Percentiles rank a stretch among this genome's conserved stretches.
phyloP scores from a whole-genome alignment of 2,888 invertebrate species.

The Leptopilina drosophilae region DNA sequence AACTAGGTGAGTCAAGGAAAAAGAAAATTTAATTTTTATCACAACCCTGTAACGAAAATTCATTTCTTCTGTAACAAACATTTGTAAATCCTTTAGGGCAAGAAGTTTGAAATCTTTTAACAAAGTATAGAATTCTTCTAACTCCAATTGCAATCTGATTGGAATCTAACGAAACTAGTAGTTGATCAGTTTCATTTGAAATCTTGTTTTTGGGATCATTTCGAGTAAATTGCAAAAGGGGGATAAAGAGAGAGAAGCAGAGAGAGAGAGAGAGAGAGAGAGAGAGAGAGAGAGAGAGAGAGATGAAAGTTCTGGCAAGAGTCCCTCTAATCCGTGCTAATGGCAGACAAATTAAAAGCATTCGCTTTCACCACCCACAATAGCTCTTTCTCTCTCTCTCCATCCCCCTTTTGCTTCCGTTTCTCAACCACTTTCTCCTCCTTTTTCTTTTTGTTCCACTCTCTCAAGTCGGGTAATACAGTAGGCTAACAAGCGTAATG shows the following conservation, averaged over 20 bases:
- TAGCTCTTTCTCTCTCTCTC: slow-evolving; percentile 55
- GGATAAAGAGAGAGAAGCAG: slow-evolving; percentile 51
- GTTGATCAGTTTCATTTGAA: too few species aligned
- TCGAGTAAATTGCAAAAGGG: slow-evolving; percentile 22
- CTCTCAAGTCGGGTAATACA: slow-evolving; percentile 56
- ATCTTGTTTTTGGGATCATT: too few species aligned
- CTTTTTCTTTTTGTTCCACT: slow-evolving; percentile 10
- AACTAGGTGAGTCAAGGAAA: too few species aligned
- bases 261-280: slow-evolving; percentile 46
- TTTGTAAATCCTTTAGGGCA: too few species aligned
- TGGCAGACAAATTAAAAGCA: slow-evolving; percentile 67
- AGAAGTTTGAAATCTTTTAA: too few species aligned
- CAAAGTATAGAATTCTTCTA: too few species aligned
- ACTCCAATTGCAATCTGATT: too few species aligned
- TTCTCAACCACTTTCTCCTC: slow-evolving; percentile 37
- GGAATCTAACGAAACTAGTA: too few species aligned
- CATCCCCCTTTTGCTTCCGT: slow-evolving; percentile 53
- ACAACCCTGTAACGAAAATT: too few species aligned
- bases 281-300: slow-evolving; percentile 51
- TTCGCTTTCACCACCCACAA: slow-evolving; percentile 62
- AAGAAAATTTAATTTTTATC: too few species aligned
- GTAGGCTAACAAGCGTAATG: slow-evolving; percentile 67
- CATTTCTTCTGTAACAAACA: too few species aligned
- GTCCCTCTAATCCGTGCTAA: slow-evolving; percentile 66
- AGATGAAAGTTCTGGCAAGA: slow-evolving; percentile 54